A percentile compares a stretch with the other conserved stretches of the same genome.
Conservation (phyloP, 2,888 invertebrate species). For the Chymomyza procnemis region DNA sequence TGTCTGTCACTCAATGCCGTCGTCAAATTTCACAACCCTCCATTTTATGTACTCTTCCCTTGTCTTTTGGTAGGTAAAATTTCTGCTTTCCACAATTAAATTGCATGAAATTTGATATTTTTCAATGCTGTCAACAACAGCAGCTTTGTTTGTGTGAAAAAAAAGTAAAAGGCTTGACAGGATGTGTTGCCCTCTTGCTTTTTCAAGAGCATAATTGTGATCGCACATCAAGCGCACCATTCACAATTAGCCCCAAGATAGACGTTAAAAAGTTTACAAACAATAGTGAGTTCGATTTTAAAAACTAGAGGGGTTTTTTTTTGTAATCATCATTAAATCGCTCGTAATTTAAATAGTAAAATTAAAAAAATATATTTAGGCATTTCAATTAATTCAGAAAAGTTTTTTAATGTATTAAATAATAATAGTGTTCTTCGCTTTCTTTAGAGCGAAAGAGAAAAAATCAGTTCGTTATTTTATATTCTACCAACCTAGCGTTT, state of each 20-base stretch:
- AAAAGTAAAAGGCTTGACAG: constrained; percentile 45
- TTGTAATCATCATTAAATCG: too few species aligned
- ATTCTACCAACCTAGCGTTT: too few species aligned
- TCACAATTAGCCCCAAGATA: background rate
- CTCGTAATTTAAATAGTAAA: too few species aligned
- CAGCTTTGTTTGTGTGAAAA: background rate
- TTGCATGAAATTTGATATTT: constrained; percentile 74
- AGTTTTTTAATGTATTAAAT: too few species aligned
- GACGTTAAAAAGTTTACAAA: background rate
- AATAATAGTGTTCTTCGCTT: too few species aligned
- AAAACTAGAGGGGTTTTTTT: too few species aligned
- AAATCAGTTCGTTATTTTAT: too few species aligned
- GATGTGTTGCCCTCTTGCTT: constrained; percentile 6
- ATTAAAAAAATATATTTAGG: too few species aligned
- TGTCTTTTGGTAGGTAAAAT: constrained; percentile 24
- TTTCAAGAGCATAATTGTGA: constrained; percentile 18
- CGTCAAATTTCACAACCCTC: constrained; percentile 44
- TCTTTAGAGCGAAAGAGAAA: too few species aligned
- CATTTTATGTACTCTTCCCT: constrained; percentile 1
- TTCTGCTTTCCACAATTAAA: constrained; percentile 65
- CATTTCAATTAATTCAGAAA: too few species aligned
- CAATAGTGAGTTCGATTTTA: background rate
- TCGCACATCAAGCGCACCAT: background rate
- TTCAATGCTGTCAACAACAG: constrained; percentile 45
- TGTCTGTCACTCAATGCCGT: constrained; percentile 71